A percentile compares a stretch with the other conserved stretches of the same genome.
These are phyloP conservation scores for Rhynchotus rufescens DNA, from an alignment of 2,797 vertebrate genomes.

Conservation along the genomic window DNA sequence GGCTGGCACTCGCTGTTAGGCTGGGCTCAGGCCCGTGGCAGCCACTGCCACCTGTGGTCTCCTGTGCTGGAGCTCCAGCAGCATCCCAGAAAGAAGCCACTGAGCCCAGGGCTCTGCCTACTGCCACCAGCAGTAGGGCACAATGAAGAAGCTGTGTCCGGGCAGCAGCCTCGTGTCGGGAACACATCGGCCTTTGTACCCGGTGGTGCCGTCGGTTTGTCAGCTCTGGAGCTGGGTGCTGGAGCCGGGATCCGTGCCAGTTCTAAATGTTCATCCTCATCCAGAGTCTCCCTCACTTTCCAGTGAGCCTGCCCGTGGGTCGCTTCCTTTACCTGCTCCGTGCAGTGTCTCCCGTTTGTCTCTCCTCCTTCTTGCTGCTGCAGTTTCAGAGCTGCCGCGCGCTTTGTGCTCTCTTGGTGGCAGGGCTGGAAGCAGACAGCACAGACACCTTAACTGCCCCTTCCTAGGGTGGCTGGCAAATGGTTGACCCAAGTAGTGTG, in stretches of 20 bases:
- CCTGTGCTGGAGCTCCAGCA: not conserved
- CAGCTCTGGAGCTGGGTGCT: not conserved
- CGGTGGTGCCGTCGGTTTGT: not conserved
- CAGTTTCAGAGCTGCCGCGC: not conserved
- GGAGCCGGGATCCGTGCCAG: not conserved
- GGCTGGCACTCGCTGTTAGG: not conserved
- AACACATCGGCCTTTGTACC: slow-evolving; percentile 27
- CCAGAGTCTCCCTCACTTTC: too few relatives aligned
- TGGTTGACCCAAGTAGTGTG: accelerated
- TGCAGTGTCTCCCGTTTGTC: not conserved
- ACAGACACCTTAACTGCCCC: accelerated
- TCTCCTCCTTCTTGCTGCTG: not conserved
- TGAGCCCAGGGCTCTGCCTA: not conserved
- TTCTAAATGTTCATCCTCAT: not conserved
- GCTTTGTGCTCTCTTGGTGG: not conserved
- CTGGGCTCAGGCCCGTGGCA: not conserved
- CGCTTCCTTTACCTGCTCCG: not conserved
- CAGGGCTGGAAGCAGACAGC: not conserved
- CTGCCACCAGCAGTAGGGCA: not conserved
- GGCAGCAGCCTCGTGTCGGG: not conserved
- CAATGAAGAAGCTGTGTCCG: not conserved
- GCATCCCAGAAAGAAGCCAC: not conserved
- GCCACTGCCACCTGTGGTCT: not conserved
- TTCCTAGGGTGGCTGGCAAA: accelerated
- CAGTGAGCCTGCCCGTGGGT: not conserved